A percentile compares a stretch with the other conserved stretches of the same genome.
Evolutionary conservation across 2,888 invertebrate genomes (phyloP).

Genomic region (Leptinotarsa tumamoca): DNA sequence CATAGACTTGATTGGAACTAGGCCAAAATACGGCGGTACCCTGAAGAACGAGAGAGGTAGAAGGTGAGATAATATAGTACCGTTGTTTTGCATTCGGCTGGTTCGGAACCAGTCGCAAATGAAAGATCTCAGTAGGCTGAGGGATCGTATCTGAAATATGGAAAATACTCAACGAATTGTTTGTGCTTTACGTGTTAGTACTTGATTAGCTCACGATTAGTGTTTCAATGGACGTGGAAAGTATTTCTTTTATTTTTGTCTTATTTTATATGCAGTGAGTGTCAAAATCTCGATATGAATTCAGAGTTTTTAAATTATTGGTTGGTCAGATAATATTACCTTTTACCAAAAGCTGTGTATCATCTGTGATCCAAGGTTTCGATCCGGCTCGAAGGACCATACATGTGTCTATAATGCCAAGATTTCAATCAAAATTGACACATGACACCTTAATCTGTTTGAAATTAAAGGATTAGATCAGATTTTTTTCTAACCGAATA

Average conservation of each 20-base stretch:
- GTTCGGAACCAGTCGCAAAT: slow-evolving; percentile 42
- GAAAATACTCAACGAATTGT: slow-evolving; percentile 16
- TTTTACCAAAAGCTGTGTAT: no score
- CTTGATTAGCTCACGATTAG: slow-evolving; percentile 19
- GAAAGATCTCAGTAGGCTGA: slow-evolving; percentile 35
- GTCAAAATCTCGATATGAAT: no score
- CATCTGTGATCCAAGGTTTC: no score
- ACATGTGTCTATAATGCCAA: no score
- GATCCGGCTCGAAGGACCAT: no score
- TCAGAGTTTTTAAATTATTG: no score
- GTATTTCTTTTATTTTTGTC: slow-evolving; percentile 1
- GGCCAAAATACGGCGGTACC: slow-evolving; percentile 99
- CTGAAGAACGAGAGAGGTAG: slow-evolving; percentile 99
- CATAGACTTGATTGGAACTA: slow-evolving; percentile 99
- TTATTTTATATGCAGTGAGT: slow-evolving; percentile 14
- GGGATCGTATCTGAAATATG: slow-evolving; percentile 28
- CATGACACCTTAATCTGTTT: no score
- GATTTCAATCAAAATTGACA: no score
- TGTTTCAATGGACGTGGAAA: slow-evolving; percentile 7
- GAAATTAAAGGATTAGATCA: no score
- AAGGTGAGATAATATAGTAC: slow-evolving; percentile 83
- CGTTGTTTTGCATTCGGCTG: slow-evolving; percentile 41
- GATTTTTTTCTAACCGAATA: no score
- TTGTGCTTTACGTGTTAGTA: slow-evolving; percentile 29
- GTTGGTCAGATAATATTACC: no score